A percentile compares a stretch with the other conserved stretches of the same genome.
Evolutionary conservation across 2,888 invertebrate species (phyloP).

Genomic region (Lepidonotus clava): DNA sequence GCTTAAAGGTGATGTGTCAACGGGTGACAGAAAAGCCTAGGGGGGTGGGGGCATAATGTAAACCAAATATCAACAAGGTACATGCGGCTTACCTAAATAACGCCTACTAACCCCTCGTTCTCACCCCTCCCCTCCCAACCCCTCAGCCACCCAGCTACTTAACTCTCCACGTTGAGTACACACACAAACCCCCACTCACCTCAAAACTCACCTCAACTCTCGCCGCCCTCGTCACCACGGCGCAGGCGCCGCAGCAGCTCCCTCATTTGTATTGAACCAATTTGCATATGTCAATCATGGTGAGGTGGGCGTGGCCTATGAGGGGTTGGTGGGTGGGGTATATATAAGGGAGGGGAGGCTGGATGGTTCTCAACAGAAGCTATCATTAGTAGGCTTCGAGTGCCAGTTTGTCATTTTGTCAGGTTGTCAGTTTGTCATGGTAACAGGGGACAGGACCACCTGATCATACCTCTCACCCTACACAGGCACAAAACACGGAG

Average conservation of each 20-base stretch:
- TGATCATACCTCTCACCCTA: not conserved
- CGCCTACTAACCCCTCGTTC: not conserved
- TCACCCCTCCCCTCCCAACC: not conserved
- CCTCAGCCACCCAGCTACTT: not conserved
- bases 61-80: constrained; percentile 10
- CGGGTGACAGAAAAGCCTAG: too few relatives aligned
- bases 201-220: too few relatives aligned
- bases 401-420: too few relatives aligned
- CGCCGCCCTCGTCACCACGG: not conserved
- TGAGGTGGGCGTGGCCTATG: constrained; percentile 3
- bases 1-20: too few relatives aligned
- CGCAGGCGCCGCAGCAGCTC: not conserved
- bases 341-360: constrained; percentile 1
- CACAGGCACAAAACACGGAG: too few relatives aligned
- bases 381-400: too few relatives aligned
- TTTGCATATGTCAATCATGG: constrained; percentile 33
- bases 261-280: not conserved
- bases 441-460: too few relatives aligned
- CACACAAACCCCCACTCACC: not conserved
- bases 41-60: too few relatives aligned
- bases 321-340: not conserved
- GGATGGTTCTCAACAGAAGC: too few relatives aligned
- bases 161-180: not conserved
- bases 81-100: not conserved
- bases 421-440: too few relatives aligned